A percentile compares a stretch with the other conserved stretches of the same genome.
These are phyloP conservation scores for Thamnophis sirtalis DNA, from an alignment of 2,113 vertebrate species.

Conservation along the genomic window DNA sequence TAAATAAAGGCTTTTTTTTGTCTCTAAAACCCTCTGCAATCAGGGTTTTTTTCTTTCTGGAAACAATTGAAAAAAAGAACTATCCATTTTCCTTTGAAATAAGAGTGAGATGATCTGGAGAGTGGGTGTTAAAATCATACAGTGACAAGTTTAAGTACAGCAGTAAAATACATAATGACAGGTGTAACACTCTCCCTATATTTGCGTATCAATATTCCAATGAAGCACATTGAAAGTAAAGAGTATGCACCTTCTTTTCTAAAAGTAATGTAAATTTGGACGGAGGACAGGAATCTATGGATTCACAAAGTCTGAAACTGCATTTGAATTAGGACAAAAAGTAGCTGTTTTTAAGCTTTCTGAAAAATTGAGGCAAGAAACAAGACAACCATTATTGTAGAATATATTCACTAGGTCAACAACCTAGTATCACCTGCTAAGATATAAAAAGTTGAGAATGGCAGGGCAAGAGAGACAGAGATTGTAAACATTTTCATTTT, in stretches of 20 bases:
- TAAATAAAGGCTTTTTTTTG: background rate
- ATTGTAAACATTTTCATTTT: background rate
- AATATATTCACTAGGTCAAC: background rate
- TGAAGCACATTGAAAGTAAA: background rate
- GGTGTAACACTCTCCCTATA: background rate
- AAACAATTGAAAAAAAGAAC: background rate
- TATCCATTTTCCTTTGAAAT: background rate
- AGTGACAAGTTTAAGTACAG: background rate
- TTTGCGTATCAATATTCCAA: background rate
- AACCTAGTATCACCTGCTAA: background rate
- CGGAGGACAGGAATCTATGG: background rate
- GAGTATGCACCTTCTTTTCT: background rate
- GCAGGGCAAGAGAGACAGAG: background rate
- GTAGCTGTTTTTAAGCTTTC: background rate
- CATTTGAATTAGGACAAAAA: background rate
- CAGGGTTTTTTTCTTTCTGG: background rate
- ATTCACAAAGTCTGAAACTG: background rate
- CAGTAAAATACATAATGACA: background rate
- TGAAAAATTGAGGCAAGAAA: background rate
- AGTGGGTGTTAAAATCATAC: background rate
- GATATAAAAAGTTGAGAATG: background rate
- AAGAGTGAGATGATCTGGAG: background rate
- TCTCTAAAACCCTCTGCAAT: background rate
- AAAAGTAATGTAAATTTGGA: background rate
- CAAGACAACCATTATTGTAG: background rate